phyloP scores from a whole-genome alignment of 2,113 vertebrate genomes.

The Nothobranchius furzeri region DNA sequence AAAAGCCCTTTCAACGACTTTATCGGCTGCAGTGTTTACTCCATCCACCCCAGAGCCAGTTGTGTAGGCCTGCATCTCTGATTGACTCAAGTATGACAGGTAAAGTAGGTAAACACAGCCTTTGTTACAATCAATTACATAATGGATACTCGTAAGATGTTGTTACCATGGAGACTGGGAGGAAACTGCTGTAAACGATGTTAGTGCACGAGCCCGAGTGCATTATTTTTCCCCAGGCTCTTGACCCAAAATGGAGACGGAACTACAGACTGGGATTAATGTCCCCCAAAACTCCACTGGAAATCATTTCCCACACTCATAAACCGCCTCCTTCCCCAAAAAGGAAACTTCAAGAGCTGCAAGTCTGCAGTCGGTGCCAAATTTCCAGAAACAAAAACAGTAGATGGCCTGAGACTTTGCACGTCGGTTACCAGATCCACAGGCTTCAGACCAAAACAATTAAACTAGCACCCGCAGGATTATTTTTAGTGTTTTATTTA shows the following conservation, averaged over 20 bases:
- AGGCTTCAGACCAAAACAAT: too few species aligned
- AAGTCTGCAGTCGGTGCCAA: constrained; percentile 28
- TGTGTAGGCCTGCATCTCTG: neutral
- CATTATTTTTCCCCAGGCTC: constrained; percentile 38
- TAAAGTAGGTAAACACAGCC: constrained; percentile 27
- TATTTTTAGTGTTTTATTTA: too few species aligned
- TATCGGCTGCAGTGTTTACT: neutral
- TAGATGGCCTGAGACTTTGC: neutral
- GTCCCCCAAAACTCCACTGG: constrained; percentile 32
- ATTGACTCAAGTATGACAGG: constrained; percentile 14
- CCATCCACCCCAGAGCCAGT: neutral
- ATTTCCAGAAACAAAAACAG: constrained; percentile 43
- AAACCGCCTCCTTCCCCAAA: neutral
- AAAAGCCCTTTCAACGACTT: constrained; percentile 14
- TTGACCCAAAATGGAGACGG: constrained; percentile 16
- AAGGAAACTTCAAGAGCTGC: constrained; percentile 4
- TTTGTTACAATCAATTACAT: constrained; percentile 43
- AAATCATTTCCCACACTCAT: constrained; percentile 46
- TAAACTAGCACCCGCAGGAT: too few species aligned
- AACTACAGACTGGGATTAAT: constrained; percentile 33
- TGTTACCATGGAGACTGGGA: constrained; percentile 60
- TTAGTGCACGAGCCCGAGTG: constrained; percentile 5
- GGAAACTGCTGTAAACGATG: constrained; percentile 28
- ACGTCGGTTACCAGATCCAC: neutral
- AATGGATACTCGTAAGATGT: constrained; percentile 32